These are phyloP conservation scores for Megamerina dolium DNA, from an alignment of 2,888 invertebrate species.

Conservation along the genomic window DNA sequence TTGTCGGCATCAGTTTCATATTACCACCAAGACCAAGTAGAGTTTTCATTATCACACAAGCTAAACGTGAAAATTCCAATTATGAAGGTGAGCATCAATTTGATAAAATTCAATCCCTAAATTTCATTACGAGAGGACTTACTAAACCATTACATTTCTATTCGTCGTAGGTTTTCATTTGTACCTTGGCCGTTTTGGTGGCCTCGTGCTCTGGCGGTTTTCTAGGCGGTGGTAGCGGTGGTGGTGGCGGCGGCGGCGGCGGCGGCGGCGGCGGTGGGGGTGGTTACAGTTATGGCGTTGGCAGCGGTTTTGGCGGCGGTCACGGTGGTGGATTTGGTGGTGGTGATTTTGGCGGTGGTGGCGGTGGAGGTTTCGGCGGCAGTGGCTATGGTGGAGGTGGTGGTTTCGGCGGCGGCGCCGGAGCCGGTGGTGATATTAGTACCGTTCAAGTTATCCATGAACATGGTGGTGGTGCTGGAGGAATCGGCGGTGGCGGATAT, in stretches of 20 bases:
- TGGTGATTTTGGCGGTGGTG: conserved; percentile 9
- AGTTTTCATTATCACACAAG: conserved; percentile 8
- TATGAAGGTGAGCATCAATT: conserved; percentile 18
- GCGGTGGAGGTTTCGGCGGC: conserved; percentile 1
- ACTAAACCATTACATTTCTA: conserved; percentile 1
- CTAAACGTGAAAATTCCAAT: conserved; percentile 17
- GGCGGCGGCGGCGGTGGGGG: conserved; percentile 9
- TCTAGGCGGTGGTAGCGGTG: conserved; percentile 7
- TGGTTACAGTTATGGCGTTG: too few relatives aligned
- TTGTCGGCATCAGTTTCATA: conserved; percentile 15
- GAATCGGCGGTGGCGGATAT: conserved; percentile 7
- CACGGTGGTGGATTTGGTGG: conserved; percentile 3
- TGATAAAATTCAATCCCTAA: neutral
- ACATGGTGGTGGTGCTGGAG: neutral
- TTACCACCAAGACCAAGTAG: conserved; percentile 11
- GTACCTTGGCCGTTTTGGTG: conserved; percentile 18
- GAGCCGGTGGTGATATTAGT: conserved; percentile 6
- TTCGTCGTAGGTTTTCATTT: conserved; percentile 18
- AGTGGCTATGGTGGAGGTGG: conserved; percentile 1
- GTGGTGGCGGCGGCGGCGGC: conserved; percentile 4
- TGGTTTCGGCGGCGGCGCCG: neutral
- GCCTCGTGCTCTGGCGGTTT: conserved; percentile 19
- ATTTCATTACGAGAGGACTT: neutral
- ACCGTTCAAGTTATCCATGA: conserved; percentile 17
- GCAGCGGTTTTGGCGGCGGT: too few relatives aligned